phyloP scores from a whole-genome alignment of 2,888 invertebrate species.

The Cataglyphis cursor region DNA sequence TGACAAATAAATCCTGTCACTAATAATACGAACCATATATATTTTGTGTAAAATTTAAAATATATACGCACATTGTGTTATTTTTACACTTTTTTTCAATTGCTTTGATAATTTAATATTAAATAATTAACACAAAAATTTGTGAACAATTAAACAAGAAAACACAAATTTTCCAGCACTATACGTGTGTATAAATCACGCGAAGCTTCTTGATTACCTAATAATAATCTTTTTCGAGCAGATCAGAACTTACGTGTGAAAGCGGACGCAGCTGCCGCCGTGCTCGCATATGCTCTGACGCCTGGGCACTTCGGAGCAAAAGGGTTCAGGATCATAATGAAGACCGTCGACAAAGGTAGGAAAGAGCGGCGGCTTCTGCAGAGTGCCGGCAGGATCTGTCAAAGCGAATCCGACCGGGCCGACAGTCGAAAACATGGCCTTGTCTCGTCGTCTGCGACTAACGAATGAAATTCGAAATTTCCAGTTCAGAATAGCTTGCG shows the following conservation, averaged over 20 bases:
- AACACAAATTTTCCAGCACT: no score
- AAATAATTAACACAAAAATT: no score
- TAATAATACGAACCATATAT: no score
- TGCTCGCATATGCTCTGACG: constrained; percentile 82
- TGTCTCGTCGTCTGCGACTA: constrained; percentile 80
- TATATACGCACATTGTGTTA: no score
- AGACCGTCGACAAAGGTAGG: constrained; percentile 86
- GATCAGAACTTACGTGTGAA: constrained; percentile 78
- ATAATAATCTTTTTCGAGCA: background rate
- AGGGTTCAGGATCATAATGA: constrained; percentile 85
- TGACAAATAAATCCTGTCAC: no score
- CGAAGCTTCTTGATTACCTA: background rate
- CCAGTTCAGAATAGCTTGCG: constrained; percentile 11
- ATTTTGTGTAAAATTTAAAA: no score
- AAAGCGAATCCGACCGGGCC: constrained; percentile 82
- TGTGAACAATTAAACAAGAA: no score
- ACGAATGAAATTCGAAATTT: constrained; percentile 58
- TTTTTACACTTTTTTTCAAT: no score
- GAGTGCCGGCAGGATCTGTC: constrained; percentile 82
- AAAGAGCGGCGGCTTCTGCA: constrained; percentile 86
- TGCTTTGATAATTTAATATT: no score
- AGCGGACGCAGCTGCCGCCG: constrained; percentile 81
- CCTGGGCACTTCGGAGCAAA: constrained; percentile 81
- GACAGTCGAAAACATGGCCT: constrained; percentile 80
- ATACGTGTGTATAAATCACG: background rate